These are phyloP conservation scores for Pantherophis guttatus DNA, from an alignment of 2,113 vertebrate genomes.

Conservation along the genomic window DNA sequence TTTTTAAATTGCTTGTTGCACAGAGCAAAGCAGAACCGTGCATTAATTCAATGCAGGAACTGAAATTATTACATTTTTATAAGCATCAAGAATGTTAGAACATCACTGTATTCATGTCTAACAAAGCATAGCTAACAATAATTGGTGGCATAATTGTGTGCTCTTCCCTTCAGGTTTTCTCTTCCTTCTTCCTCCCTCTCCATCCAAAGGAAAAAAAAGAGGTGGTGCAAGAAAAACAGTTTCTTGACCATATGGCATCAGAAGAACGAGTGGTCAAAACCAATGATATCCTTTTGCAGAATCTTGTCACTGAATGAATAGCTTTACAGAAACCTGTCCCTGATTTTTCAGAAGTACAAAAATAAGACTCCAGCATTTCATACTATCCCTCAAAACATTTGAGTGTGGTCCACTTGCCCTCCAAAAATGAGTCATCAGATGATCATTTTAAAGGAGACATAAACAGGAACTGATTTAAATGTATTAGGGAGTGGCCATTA, in stretches of 20 bases:
- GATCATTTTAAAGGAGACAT: background rate
- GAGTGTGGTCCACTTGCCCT: background rate
- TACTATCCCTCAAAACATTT: background rate
- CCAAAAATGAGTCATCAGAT: background rate
- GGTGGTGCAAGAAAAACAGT: background rate
- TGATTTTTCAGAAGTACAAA: background rate
- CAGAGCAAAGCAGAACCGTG: background rate
- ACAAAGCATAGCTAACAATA: background rate
- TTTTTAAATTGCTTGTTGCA: background rate
- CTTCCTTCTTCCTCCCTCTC: background rate
- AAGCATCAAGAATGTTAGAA: background rate
- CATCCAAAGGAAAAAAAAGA: background rate
- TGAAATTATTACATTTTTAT: background rate
- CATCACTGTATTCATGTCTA: background rate
- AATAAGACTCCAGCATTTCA: background rate
- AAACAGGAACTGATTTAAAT: background rate
- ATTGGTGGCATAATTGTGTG: background rate
- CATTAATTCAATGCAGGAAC: background rate
- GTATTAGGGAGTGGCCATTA: background rate
- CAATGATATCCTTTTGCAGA: background rate
- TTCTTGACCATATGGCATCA: background rate
- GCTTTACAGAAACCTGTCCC: background rate
- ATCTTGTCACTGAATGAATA: background rate
- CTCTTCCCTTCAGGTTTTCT: background rate
- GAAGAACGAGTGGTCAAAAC: background rate